phyloP scores from a whole-genome alignment of 2,113 vertebrate species.

The Callipepla squamata region DNA sequence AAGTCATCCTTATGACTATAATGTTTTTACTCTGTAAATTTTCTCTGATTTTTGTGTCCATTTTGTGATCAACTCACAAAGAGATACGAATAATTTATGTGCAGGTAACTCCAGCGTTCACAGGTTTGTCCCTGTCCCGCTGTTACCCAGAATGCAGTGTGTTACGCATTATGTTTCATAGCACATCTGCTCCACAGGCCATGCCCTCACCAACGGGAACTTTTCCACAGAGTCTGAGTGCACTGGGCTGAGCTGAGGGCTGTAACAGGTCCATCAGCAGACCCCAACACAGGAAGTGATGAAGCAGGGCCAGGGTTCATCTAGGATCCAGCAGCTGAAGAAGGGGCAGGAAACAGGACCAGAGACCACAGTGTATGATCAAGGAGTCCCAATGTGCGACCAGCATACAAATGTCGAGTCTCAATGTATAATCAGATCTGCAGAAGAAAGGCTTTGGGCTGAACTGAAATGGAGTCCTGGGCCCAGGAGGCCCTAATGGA shows the following conservation, averaged over 20 bases:
- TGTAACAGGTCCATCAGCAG: not conserved
- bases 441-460: not conserved
- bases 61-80: not conserved
- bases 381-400: not conserved
- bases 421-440: not conserved
- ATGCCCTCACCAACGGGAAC: rapidly evolving
- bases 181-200: not conserved
- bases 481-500: not conserved
- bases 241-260: rapidly evolving
- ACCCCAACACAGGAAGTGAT: rapidly evolving
- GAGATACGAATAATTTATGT: not conserved
- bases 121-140: not conserved
- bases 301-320: not conserved
- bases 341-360: rapidly evolving
- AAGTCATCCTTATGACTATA: not conserved
- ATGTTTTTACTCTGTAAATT: not conserved
- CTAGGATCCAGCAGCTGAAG: not conserved
- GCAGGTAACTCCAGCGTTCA: not conserved
- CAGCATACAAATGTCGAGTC: rapidly evolving
- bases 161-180: not conserved
- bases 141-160: not conserved
- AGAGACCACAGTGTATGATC: rapidly evolving
- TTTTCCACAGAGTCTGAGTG: not conserved
- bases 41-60: not conserved
- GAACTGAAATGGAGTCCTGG: not conserved